Conservation (phyloP, 2,888 invertebrate species). For the Thumatha senex region DNA sequence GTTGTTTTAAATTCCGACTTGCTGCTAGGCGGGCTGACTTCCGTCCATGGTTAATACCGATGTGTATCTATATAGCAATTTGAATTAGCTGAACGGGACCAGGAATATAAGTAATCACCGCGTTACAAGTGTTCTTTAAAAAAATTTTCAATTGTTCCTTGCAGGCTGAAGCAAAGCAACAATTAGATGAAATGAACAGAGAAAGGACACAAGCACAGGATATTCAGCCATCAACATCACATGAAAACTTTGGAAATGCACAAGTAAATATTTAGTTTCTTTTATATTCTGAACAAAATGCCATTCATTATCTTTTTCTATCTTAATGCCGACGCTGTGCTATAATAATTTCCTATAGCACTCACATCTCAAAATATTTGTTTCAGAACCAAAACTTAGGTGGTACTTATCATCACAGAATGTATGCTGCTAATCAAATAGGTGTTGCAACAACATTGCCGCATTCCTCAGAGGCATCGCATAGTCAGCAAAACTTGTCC, state of each 20-base stretch:
- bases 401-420: conserved; percentile 64
- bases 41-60: too few species aligned
- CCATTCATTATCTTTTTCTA: too few species aligned
- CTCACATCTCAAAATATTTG: not conserved
- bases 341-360: too few species aligned
- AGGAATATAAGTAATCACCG: too few species aligned
- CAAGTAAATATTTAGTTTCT: conserved; percentile 49
- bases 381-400: conserved; percentile 60
- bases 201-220: conserved; percentile 66
- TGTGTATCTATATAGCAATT: too few species aligned
- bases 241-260: conserved; percentile 62
- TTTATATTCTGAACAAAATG: too few species aligned
- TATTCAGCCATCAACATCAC: conserved; percentile 64
- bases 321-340: too few species aligned
- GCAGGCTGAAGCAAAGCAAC: conserved; percentile 79
- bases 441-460: conserved; percentile 78
- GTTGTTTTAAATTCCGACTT: too few species aligned
- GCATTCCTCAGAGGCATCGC: conserved; percentile 57
- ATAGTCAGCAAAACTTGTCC: conserved; percentile 45
- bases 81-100: too few species aligned
- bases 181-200: conserved; percentile 74
- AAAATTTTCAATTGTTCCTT: too few species aligned
- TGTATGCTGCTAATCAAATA: conserved; percentile 76
- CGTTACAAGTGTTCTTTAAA: too few species aligned
- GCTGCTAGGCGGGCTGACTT: too few species aligned